phyloP scores from a whole-genome alignment of 2,888 invertebrate genomes.

The Ditula angustiorana region DNA sequence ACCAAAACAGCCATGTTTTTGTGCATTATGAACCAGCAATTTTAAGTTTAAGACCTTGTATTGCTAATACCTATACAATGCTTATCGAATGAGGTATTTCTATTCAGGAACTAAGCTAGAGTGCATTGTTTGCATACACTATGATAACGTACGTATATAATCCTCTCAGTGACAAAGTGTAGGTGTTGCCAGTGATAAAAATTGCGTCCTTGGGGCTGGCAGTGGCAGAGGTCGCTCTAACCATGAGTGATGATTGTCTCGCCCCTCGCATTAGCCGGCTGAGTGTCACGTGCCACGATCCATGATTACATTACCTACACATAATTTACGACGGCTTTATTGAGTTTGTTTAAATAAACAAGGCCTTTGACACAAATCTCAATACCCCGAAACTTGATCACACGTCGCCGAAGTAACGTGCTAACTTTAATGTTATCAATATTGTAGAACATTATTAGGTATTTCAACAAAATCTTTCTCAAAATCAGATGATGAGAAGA shows the following conservation, averaged over 20 bases:
- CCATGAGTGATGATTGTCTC: constrained; percentile 79
- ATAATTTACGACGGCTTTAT: constrained; percentile 46
- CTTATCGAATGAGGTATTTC: no score
- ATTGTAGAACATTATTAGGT: no score
- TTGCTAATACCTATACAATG: no score
- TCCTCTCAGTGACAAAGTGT: constrained; percentile 25
- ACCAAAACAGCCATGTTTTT: no score
- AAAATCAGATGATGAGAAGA: no score
- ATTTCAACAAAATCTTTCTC: no score
- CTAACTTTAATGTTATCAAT: no score
- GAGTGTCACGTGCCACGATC: constrained; percentile 65
- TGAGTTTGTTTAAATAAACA: constrained; percentile 9
- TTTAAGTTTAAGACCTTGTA: no score
- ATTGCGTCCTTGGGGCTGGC: constrained; percentile 69
- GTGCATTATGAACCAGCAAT: no score
- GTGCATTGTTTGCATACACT: neutral
- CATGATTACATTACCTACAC: constrained; percentile 62
- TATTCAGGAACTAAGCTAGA: no score
- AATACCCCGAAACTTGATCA: no score
- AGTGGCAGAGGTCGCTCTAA: constrained; percentile 67
- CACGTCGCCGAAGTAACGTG: no score
- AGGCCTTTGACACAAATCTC: constrained; percentile 3
- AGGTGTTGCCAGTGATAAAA: constrained; percentile 67
- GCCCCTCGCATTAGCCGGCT: constrained; percentile 71
- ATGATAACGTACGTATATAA: neutral